Base-by-base conservation (phyloP, 1,140 invertebrate species). In the Lepidurus packardi region DNA sequence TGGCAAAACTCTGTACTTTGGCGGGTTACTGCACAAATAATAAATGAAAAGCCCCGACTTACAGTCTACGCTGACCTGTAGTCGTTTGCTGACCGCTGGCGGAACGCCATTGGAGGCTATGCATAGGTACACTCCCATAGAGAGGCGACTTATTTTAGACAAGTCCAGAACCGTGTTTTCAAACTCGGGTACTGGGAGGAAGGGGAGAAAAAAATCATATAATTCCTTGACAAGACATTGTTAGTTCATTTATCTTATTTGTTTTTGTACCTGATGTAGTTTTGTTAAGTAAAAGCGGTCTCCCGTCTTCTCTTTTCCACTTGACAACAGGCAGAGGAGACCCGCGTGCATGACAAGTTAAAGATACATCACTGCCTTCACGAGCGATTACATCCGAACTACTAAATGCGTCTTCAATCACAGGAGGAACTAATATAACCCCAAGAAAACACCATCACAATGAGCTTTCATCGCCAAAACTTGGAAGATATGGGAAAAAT, bases 41-140 rank as follows among this genome's bases (percentile, higher is more conserved):
- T 65, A 65, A 65, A 65, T 65, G 53, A 16, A 9, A 65, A 7
- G 16, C 45, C 7, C 75, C 10, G 75, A 94, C 94, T 95, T 87
- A 96, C 94, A 97, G 85, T 96, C 93, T 65, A 97, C 94, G 86
- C 93, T 94, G 83, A 97, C 92, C 89, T 94, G 94, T 82, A 97
- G 94, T 83, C 93, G 89, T 85, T 96, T 95, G 85, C 93, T 94
- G 80, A 96, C 94, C 7, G 87, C 85, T 10, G 88, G 87, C 5
- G 87, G 87, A 53, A 88, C 85, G 9, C 87, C 86, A 81, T 88
- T 87, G 45, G 84, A 85, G 16, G 94, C 94, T 79, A 96, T 94
- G 85, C 94, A 96, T 45, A 96, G 88, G 86, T 95, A 96, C 45
- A 92, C 92, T 21, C 94, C 94, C 93, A 96, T 96, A 83, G 95